Conservation (phyloP, 2,113 vertebrate genomes). For the Cheirogaleus medius region DNA sequence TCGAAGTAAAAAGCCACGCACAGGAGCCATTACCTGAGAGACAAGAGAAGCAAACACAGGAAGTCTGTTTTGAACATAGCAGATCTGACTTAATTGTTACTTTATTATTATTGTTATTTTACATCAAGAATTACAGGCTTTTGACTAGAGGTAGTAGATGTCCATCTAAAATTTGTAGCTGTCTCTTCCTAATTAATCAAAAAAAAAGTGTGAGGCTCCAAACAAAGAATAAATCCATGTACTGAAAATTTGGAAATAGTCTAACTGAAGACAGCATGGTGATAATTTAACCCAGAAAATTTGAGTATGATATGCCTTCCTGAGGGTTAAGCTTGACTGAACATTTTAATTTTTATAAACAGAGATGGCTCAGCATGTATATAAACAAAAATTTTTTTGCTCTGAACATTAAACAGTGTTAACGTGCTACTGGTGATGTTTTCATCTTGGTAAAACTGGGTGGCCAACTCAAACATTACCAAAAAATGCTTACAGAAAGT, state of each 20-base stretch:
- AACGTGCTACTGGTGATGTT: not conserved
- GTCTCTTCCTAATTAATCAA: not conserved
- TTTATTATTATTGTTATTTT: not conserved
- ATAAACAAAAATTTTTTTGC: not conserved
- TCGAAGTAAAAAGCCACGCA: not conserved
- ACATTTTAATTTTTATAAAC: not conserved
- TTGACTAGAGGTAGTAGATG: not conserved
- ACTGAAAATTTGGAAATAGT: not conserved
- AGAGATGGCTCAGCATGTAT: not conserved
- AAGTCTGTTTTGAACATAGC: not conserved
- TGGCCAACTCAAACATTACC: not conserved
- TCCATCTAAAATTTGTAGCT: not conserved
- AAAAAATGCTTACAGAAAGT: constrained; percentile 9
- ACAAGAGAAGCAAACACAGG: not conserved
- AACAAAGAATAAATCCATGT: not conserved
- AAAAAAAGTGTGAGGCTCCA: not conserved
- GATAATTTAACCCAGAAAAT: not conserved
- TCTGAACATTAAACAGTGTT: not conserved
- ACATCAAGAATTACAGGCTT: not conserved
- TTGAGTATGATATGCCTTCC: not conserved
- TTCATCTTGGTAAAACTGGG: not conserved
- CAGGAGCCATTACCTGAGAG: not conserved
- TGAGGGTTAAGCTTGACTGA: not conserved
- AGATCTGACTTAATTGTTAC: not conserved
- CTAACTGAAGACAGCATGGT: not conserved